These are phyloP conservation scores for Incurvaria masculella DNA, from an alignment of 2,888 invertebrate species.

Conservation along the genomic window DNA sequence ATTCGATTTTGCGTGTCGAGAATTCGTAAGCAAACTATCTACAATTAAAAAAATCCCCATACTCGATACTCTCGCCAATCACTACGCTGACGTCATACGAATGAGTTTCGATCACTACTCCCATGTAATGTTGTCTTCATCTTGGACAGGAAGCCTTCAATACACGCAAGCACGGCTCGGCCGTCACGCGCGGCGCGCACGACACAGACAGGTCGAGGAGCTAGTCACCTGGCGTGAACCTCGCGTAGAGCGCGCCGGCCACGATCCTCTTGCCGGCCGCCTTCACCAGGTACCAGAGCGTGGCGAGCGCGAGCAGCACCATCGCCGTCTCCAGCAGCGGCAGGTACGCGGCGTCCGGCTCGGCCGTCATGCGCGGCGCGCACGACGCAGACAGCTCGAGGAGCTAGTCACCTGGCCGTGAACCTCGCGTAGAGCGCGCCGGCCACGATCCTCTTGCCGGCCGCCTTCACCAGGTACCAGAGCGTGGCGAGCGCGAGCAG, in stretches of 20 bases:
- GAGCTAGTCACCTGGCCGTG: slow-evolving; percentile 42
- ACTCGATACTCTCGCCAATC: too few species aligned
- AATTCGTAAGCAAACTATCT: too few species aligned
- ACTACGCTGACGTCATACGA: too few species aligned
- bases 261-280: slow-evolving; percentile 40
- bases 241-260: slow-evolving; percentile 39
- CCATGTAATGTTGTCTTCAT: too few species aligned
- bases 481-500: slow-evolving; percentile 47
- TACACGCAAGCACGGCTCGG: too few species aligned
- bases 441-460: slow-evolving; percentile 39
- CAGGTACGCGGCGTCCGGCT: slow-evolving; percentile 45
- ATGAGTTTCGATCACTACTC: too few species aligned
- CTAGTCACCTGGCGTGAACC: slow-evolving; percentile 39
- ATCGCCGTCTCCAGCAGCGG: slow-evolving; percentile 44
- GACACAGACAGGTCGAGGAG: too few species aligned
- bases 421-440: slow-evolving; percentile 40
- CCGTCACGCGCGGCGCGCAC: slow-evolving; percentile 38
- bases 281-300: slow-evolving; percentile 48
- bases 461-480: slow-evolving; percentile 47
- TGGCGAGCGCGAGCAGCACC: slow-evolving; percentile 45
- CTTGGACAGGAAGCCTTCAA: too few species aligned
- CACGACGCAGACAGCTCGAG: slow-evolving; percentile 33
- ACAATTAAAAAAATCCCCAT: too few species aligned
- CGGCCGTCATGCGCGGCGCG: slow-evolving; percentile 37
- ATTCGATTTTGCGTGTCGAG: too few species aligned